These are phyloP conservation scores for Clarias platycephalus DNA, from an alignment of 2,797 vertebrate genomes.

Conservation along the genomic window DNA sequence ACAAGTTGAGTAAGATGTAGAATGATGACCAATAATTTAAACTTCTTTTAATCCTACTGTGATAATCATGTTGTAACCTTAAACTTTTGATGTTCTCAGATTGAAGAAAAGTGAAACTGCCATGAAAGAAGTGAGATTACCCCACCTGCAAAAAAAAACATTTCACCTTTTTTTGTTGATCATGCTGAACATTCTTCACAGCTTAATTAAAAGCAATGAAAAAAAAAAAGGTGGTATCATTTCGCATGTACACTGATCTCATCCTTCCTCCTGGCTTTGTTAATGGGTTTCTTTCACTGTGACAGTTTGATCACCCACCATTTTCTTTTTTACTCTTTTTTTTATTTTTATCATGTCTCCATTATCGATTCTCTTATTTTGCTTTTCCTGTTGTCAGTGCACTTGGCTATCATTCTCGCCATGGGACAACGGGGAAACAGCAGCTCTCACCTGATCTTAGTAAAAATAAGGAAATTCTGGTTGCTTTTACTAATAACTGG, in stretches of 20 bases:
- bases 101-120: background rate
- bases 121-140: background rate
- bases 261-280: conserved; percentile 5
- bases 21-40: background rate
- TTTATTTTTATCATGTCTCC: background rate
- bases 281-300: background rate
- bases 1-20: background rate
- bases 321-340: background rate
- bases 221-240: background rate
- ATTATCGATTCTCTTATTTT: background rate
- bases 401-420: background rate
- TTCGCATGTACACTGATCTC: background rate
- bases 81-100: background rate
- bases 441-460: background rate
- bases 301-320: background rate
- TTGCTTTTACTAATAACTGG: background rate
- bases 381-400: background rate
- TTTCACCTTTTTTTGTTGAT: background rate
- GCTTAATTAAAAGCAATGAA: background rate
- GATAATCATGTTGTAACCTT: background rate
- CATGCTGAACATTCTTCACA: background rate
- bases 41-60: background rate
- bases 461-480: background rate
- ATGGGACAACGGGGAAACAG: background rate
- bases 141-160: background rate